Conservation (phyloP, 1,140 invertebrate genomes). For the Drosophila bifasciata region DNA sequence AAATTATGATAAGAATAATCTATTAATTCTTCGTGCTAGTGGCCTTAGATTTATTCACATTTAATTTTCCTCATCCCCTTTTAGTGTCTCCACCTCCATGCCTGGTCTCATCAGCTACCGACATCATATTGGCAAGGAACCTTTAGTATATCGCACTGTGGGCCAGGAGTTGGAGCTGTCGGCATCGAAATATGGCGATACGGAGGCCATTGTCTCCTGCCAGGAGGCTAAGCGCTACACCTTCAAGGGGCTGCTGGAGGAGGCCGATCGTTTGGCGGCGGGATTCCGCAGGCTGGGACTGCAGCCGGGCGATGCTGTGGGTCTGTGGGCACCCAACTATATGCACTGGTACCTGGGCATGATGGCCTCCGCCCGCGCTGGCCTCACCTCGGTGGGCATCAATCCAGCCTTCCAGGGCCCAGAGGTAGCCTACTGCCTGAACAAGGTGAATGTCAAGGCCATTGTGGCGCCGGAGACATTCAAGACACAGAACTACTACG, state of each 20-base stretch:
- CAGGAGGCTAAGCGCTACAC: conserved; percentile 87
- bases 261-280: conserved; percentile 91
- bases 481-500: conserved; percentile 90
- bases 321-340: conserved; percentile 95
- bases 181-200: conserved; percentile 85
- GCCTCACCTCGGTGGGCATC: conserved; percentile 92
- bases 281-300: conserved; percentile 92
- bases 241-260: conserved; percentile 86
- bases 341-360: conserved; percentile 92
- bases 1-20: too few species aligned
- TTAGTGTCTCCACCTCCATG: conserved; percentile 35
- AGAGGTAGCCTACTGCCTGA: conserved; percentile 92
- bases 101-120: conserved; percentile 36
- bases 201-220: conserved; percentile 86
- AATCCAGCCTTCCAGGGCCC: conserved; percentile 92
- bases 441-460: conserved; percentile 91
- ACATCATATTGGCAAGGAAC: conserved; percentile 85
- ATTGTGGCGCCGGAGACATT: conserved; percentile 88
- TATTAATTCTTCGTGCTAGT: too few species aligned
- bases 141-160: conserved; percentile 87
- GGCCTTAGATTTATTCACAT: background rate
- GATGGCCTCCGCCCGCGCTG: conserved; percentile 91
- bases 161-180: conserved; percentile 87
- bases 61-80: background rate
- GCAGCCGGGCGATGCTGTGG: conserved; percentile 92